Evolutionary conservation across 2,888 invertebrate species (phyloP).

Genomic region (Sialis fuliginosa): DNA sequence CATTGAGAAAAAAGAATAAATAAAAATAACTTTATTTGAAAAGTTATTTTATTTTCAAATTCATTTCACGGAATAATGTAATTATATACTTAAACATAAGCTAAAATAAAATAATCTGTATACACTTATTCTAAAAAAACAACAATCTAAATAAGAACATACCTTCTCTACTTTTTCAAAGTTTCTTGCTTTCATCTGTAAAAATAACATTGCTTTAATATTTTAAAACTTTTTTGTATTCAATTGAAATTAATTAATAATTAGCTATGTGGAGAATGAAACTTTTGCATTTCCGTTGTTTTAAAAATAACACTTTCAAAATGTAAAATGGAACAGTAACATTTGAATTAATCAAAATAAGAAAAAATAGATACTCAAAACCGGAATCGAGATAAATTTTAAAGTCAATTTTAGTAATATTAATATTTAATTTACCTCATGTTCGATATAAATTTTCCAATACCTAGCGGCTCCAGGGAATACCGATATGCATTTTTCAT

Average conservation of each 20-base stretch:
- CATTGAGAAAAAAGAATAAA: constrained; percentile 16
- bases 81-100: too few species aligned
- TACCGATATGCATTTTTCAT: constrained; percentile 83
- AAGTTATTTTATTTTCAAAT: constrained; percentile 11
- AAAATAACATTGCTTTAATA: constrained; percentile 19
- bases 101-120: too few species aligned
- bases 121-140: neutral
- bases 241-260: neutral
- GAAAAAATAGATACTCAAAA: too few species aligned
- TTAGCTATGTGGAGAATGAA: too few species aligned
- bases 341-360: neutral
- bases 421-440: constrained; percentile 48
- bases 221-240: constrained; percentile 1
- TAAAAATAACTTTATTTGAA: constrained; percentile 11
- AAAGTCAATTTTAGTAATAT: neutral
- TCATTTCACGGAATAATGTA: too few species aligned
- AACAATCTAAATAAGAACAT: constrained; percentile 16
- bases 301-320: neutral
- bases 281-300: neutral
- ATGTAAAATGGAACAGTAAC: neutral
- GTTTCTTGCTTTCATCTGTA: constrained; percentile 91
- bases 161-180: constrained; percentile 99
- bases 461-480: constrained; percentile 95
- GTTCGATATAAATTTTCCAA: constrained; percentile 98
- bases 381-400: neutral